A percentile compares a stretch with the other conserved stretches of the same genome.
Evolutionary conservation across 2,797 vertebrate species (phyloP).

Genomic region (Mormyrus proboscirostris): DNA sequence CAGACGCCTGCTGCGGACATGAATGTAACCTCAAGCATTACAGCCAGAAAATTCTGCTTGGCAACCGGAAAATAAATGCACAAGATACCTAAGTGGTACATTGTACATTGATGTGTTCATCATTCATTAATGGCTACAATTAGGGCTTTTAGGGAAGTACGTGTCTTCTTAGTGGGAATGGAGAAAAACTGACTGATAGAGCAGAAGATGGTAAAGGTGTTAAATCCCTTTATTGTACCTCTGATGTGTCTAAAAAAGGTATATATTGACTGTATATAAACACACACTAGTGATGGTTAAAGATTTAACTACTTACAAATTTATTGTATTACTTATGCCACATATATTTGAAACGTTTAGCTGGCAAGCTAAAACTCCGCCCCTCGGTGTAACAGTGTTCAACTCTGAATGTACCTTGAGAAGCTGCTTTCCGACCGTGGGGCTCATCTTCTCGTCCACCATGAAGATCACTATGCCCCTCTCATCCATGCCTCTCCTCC

Average conservation of each 20-base stretch:
- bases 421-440: constrained; percentile 87
- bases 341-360: background rate
- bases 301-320: background rate
- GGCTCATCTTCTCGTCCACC: constrained; percentile 98
- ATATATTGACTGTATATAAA: background rate
- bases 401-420: constrained; percentile 75
- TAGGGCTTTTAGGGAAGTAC: background rate
- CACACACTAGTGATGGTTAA: background rate
- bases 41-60: background rate
- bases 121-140: background rate
- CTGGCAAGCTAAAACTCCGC: background rate
- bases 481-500: constrained; percentile 96
- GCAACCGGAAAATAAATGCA: background rate
- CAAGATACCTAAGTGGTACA: background rate
- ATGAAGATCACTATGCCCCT: constrained; percentile 97
- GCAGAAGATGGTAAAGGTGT: background rate
- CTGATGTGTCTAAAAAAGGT: background rate
- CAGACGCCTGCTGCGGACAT: background rate
- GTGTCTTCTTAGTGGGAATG: background rate
- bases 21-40: background rate
- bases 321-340: background rate
- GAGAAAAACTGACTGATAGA: background rate
- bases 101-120: background rate
- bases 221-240: background rate
- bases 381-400: background rate